Conservation (phyloP, 2,797 vertebrate species). For the Ctenochaetus hawaiiensis region DNA sequence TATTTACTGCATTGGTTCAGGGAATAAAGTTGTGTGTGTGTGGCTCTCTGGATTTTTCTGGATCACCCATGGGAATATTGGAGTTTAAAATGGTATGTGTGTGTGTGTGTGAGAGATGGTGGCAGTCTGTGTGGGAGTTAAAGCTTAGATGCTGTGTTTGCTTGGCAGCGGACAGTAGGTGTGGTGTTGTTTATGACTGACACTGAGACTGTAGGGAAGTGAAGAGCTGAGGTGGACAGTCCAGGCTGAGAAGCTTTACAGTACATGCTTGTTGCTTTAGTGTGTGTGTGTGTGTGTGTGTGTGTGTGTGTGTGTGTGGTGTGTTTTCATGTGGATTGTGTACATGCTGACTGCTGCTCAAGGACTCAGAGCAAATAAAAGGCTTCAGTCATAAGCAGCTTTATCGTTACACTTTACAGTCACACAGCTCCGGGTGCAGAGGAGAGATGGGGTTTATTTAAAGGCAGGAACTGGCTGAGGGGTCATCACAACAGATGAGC, state of each 20-base stretch:
- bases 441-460: conserved; percentile 18
- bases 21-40: conserved; percentile 43
- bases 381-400: conserved; percentile 67
- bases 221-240: conserved; percentile 35
- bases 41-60: conserved; percentile 48
- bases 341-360: conserved; percentile 62
- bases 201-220: conserved; percentile 6
- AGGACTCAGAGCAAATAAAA: conserved; percentile 64
- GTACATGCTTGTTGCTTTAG: conserved; percentile 28
- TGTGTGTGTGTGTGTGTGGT: conserved; percentile 9
- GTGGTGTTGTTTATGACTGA: conserved; percentile 42
- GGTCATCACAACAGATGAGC: conserved; percentile 27
- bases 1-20: conserved; percentile 70
- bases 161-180: conserved; percentile 24
- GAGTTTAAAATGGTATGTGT: conserved; percentile 58
- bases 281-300: conserved; percentile 8
- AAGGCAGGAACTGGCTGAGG: conserved; percentile 42
- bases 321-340: conserved; percentile 11
- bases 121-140: conserved; percentile 23
- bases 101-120: conserved; percentile 4
- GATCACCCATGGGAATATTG: conserved; percentile 66
- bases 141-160: conserved; percentile 37
- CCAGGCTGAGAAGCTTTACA: conserved; percentile 21
- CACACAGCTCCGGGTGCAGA: conserved; percentile 52
- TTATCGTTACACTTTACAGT: conserved; percentile 73